Percentiles rank a stretch among this genome's conserved stretches.
phyloP scores from a whole-genome alignment of 2,888 invertebrate species.

The Teinopalpus imperialis region DNA sequence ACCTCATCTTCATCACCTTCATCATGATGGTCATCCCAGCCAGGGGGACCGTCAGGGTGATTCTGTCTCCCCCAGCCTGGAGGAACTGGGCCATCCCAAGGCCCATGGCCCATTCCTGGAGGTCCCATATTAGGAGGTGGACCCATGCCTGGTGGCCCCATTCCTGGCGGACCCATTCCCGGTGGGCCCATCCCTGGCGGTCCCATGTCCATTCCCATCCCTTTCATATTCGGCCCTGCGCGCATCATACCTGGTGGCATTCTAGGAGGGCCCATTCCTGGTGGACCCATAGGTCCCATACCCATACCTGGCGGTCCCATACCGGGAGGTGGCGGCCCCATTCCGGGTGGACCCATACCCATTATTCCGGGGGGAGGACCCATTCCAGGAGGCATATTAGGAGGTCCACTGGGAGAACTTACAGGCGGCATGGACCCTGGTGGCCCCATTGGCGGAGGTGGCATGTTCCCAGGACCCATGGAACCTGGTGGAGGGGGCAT shows the following conservation, averaged over 20 bases:
- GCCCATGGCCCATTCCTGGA: conserved; percentile 49
- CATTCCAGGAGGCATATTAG: conserved; percentile 39
- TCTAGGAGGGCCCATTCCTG: conserved; percentile 56
- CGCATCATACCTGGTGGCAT: conserved; percentile 67
- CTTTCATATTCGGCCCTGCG: conserved; percentile 53
- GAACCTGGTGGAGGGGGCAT: conserved; percentile 43
- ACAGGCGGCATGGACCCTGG: conserved; percentile 55
- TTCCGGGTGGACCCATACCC: conserved; percentile 47
- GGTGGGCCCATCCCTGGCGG: too few species aligned
- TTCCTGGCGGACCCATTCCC: conserved; percentile 71
- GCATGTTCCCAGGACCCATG: conserved; percentile 40
- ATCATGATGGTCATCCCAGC: conserved; percentile 72
- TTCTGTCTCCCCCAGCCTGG: conserved; percentile 49
- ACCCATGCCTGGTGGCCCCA: conserved; percentile 71
- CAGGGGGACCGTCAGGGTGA: conserved; percentile 48
- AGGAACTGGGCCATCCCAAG: conserved; percentile 63
- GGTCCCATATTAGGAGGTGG: conserved; percentile 67
- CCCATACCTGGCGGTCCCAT: conserved; percentile 55
- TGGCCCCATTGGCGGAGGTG: conserved; percentile 41
- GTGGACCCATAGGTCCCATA: conserved; percentile 54
- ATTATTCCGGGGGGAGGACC: conserved; percentile 45
- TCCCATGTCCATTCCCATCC: conserved; percentile 63
- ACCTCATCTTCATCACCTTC: conserved; percentile 55
- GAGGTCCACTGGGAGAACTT: conserved; percentile 43
- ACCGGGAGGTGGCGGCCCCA: conserved; percentile 45